Conservation (phyloP, 2,888 invertebrate species). For the Chrysolina oricalcia region DNA sequence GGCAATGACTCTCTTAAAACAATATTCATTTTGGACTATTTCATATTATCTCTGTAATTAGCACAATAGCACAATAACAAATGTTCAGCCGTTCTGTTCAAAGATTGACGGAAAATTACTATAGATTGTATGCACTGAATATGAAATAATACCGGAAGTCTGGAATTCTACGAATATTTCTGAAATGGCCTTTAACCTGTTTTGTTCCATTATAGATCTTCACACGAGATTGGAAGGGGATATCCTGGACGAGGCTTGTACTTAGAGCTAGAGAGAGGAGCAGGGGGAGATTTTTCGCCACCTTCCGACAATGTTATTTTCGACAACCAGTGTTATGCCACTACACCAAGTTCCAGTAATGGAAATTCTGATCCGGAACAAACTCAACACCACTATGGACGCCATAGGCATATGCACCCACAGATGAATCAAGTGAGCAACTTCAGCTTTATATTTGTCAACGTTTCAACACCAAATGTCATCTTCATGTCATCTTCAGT, state of each 20-base stretch:
- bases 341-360: slow-evolving; percentile 94
- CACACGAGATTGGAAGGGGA: slow-evolving; percentile 82
- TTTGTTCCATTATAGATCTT: slow-evolving; percentile 74
- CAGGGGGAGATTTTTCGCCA: slow-evolving; percentile 81
- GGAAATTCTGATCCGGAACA: slow-evolving; percentile 92
- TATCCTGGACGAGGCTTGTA: slow-evolving; percentile 84
- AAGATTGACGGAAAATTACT: too few relatives aligned
- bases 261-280: slow-evolving; percentile 83
- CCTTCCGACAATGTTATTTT: slow-evolving; percentile 95
- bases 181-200: too few relatives aligned
- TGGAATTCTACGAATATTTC: too few relatives aligned
- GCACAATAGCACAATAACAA: too few relatives aligned
- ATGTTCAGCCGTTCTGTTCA: too few relatives aligned
- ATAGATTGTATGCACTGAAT: too few relatives aligned
- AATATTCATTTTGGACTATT: too few relatives aligned
- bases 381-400: slow-evolving; percentile 77
- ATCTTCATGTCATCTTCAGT: too few relatives aligned
- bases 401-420: slow-evolving; percentile 79
- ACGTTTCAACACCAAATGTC: too few relatives aligned
- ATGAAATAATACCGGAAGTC: not conserved
- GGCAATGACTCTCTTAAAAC: too few relatives aligned
- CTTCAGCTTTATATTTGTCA: too few relatives aligned
- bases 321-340: slow-evolving; percentile 96
- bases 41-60: too few relatives aligned
- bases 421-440: slow-evolving; percentile 67